phyloP scores from a whole-genome alignment of 1,140 invertebrate species.

The Macrobrachium rosenbergii region DNA sequence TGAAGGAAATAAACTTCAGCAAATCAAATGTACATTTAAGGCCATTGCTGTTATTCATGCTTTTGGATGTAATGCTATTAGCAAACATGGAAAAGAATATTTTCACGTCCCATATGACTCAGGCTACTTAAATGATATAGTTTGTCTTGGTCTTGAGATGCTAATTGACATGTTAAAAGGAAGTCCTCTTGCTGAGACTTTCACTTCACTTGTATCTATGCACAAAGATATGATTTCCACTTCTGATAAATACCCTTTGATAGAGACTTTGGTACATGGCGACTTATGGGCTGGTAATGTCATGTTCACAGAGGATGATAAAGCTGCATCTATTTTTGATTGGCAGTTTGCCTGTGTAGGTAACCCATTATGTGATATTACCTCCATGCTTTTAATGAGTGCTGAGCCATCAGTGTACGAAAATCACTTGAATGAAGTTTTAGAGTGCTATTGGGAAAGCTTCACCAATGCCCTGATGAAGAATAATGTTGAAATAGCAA shows the following conservation, averaged over 20 bases:
- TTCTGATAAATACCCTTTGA: slow-evolving; percentile 10
- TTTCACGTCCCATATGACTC: slow-evolving; percentile 9
- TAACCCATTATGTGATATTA: slow-evolving; percentile 41
- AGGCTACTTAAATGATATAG: background rate
- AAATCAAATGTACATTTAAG: slow-evolving; percentile 27
- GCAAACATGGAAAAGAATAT: slow-evolving; percentile 8
- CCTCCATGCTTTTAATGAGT: slow-evolving; percentile 34
- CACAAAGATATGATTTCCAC: background rate
- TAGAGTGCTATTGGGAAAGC: slow-evolving; percentile 33
- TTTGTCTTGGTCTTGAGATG: slow-evolving; percentile 19
- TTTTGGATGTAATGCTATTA: slow-evolving; percentile 13
- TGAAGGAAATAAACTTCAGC: slow-evolving; percentile 34
- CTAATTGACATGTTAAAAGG: slow-evolving; percentile 28
- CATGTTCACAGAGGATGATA: slow-evolving; percentile 33
- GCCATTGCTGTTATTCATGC: slow-evolving; percentile 47
- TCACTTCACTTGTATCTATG: slow-evolving; percentile 6
- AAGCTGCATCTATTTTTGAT: slow-evolving; percentile 28
- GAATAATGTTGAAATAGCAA: slow-evolving; percentile 20
- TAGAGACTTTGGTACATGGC: slow-evolving; percentile 31
- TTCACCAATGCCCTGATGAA: slow-evolving; percentile 25
- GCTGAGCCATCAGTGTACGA: slow-evolving; percentile 2
- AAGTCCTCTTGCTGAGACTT: background rate
- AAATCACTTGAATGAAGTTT: slow-evolving; percentile 24
- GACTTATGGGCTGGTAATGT: slow-evolving; percentile 48
- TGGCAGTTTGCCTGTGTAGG: slow-evolving; percentile 47